Conservation (phyloP, 2,113 vertebrate species). For the Notothenia coriiceps region DNA sequence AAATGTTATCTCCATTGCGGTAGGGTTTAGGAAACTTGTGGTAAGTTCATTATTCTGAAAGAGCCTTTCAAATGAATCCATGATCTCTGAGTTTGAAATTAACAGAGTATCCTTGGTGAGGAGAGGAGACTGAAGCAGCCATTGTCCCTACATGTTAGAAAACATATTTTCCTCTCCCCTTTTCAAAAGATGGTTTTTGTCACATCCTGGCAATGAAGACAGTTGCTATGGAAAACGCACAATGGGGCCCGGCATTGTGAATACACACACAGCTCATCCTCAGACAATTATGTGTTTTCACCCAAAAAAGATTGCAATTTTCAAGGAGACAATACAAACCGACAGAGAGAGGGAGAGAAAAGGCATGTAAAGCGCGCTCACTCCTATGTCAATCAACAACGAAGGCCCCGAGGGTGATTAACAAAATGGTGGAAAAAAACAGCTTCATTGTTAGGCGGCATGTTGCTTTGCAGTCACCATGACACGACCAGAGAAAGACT, state of each 20-base stretch:
- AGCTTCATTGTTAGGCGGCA: constrained; percentile 74
- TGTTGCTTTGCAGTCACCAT: constrained; percentile 79
- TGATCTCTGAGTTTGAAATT: constrained; percentile 53
- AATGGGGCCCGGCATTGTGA: constrained; percentile 74
- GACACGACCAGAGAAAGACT: constrained; percentile 71
- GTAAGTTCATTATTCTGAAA: constrained; percentile 59
- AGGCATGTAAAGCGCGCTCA: constrained; percentile 68
- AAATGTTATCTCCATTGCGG: constrained; percentile 44
- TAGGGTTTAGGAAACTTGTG: constrained; percentile 47
- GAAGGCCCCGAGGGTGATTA: constrained; percentile 79
- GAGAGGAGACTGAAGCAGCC: constrained; percentile 54
- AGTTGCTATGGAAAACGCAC: constrained; percentile 82
- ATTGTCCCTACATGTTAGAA: constrained; percentile 68
- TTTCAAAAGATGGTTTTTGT: constrained; percentile 78
- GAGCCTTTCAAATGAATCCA: constrained; percentile 52
- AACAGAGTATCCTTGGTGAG: constrained; percentile 58
- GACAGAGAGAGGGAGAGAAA: constrained; percentile 63
- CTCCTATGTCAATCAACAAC: constrained; percentile 78
- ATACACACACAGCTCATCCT: constrained; percentile 71
- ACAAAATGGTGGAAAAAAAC: constrained; percentile 79
- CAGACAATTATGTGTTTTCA: constrained; percentile 80
- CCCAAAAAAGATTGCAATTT: constrained; percentile 81
- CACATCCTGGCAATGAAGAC: constrained; percentile 80
- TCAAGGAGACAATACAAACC: constrained; percentile 79
- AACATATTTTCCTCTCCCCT: constrained; percentile 62